These are phyloP conservation scores for Syrista parreyssii DNA, from an alignment of 2,888 invertebrate species.

Conservation along the genomic window DNA sequence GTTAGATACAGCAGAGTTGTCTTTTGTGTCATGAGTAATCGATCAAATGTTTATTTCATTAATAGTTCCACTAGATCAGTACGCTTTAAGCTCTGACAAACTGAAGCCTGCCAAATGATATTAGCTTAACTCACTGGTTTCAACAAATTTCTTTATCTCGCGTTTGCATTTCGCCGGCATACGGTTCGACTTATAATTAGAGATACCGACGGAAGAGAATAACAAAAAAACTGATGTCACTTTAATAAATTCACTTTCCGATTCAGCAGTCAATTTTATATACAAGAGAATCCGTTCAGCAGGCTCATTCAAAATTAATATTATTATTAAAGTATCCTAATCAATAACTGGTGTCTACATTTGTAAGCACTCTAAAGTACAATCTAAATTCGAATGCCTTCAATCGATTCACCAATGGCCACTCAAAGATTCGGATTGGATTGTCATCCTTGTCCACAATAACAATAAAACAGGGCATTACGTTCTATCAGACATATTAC, in stretches of 20 bases:
- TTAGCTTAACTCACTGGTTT: background rate
- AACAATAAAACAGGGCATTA: background rate
- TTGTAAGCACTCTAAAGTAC: slow-evolving; percentile 14
- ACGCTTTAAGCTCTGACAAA: background rate
- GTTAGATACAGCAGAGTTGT: background rate
- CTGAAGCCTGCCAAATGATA: background rate
- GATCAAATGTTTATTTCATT: background rate
- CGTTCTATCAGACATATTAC: background rate
- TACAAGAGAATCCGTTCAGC: slow-evolving; percentile 19
- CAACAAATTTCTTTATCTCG: background rate
- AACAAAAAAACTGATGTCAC: background rate
- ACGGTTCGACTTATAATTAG: background rate
- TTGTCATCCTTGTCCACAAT: background rate
- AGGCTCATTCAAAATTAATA: slow-evolving; percentile 12
- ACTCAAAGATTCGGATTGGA: slow-evolving; percentile 10
- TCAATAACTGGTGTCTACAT: slow-evolving; percentile 11
- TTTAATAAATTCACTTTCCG: background rate
- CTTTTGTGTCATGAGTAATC: background rate
- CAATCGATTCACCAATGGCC: slow-evolving; percentile 8
- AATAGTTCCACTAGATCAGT: background rate
- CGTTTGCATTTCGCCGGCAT: background rate
- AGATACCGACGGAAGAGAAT: background rate
- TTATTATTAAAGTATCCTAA: slow-evolving; percentile 11
- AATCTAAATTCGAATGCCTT: slow-evolving; percentile 11
- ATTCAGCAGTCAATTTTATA: slow-evolving; percentile 6